Base-by-base conservation (phyloP, 2,888 invertebrate species). In the Panzeria rudis region DNA sequence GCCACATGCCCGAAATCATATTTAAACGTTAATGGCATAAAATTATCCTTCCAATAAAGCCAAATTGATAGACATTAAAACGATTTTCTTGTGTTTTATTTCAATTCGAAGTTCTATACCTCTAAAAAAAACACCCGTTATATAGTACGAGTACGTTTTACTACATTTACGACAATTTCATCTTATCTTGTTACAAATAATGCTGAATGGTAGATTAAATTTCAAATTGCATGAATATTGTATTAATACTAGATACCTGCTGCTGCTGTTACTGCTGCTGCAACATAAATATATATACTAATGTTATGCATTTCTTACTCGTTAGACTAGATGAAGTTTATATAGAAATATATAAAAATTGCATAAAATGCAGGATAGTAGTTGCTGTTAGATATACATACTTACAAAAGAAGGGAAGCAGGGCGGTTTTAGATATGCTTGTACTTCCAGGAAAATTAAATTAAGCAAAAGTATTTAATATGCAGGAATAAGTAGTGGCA, bases 141-240 rank as follows among this genome's bases (percentile, higher is more conserved):
- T 68, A 25, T 8, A 47, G 50, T 15, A 75, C 17, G 32, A 82
- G 54, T 83, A 79, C 66, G 72, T 83, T 83, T 83, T 71, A 72
- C 64, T 78, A 82, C 69, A 78, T 78, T 85, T 85, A 82, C 81
- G 78, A 85, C 69, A 85, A 82, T 82, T 75, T 85, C 78, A 82
- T 82, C 69, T 84, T 84, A 80, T 76, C 84, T 84, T 78, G 82
- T 86, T 87, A 75, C 84, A 84, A 86, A 83, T 76, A 86, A 84
- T 86, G 77, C 79, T 86, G 87, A 87, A 88, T 88, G 87, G 83
- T 87, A 88, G 87, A 88, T 88, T 87, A 87, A 88, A 87, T 87
- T 88, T 88, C 87, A 87, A 88, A 88, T 88, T 87, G 87, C 88
- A 88, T 87, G 86, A 88, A 88, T 88, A 87, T 87, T 88, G 86